Conservation (phyloP, 2,797 vertebrate genomes). For the Cuniculus paca region DNA sequence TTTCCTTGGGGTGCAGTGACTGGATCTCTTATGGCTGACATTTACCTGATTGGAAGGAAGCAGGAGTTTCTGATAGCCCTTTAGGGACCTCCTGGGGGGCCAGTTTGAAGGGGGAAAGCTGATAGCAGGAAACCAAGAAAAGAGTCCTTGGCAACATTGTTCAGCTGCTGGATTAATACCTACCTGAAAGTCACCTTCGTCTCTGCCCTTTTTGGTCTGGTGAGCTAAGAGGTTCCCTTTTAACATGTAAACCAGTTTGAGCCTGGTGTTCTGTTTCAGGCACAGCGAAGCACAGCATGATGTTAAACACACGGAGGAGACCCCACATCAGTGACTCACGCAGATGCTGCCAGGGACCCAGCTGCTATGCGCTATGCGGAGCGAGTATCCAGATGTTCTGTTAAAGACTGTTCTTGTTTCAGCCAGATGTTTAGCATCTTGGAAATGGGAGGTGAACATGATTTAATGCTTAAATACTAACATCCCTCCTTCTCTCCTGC, state of each 20-base stretch:
- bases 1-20: not conserved
- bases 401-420: conserved; percentile 36
- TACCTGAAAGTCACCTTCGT: not conserved
- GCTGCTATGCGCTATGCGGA: conserved; percentile 63
- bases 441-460: conserved; percentile 62
- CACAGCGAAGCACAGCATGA: conserved; percentile 70
- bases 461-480: conserved; percentile 56
- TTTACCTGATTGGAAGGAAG: too few species aligned
- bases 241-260: conserved; percentile 35
- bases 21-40: too few species aligned
- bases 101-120: not conserved
- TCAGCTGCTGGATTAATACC: not conserved
- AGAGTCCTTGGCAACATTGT: not conserved
- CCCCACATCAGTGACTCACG: conserved; percentile 56
- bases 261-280: conserved; percentile 73
- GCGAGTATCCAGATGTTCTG: conserved; percentile 79
- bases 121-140: not conserved
- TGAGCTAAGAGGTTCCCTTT: conserved; percentile 58
- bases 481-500: not conserved
- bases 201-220: not conserved
- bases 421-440: conserved; percentile 78
- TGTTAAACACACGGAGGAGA: conserved; percentile 73
- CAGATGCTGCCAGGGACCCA: conserved; percentile 75
- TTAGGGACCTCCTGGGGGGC: not conserved
- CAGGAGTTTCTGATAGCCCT: not conserved